Evolutionary conservation across 2,888 invertebrate genomes (phyloP), one percentile per base, ranked within the genome.

Genomic region (Junonia oenone): DNA sequence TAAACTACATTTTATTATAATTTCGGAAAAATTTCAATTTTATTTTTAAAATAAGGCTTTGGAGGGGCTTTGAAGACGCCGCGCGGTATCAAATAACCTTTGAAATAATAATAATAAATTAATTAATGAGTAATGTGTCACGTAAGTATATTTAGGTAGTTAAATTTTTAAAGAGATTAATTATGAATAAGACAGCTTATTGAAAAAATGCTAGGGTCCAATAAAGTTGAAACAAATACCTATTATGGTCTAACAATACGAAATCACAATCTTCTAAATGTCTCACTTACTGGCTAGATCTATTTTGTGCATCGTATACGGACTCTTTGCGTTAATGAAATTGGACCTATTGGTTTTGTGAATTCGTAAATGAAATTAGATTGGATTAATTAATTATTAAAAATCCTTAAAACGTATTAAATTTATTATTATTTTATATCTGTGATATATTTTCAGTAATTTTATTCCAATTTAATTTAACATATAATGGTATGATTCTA

Each of bases 161-260:
- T 76, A 87, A 84, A 74, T 54, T 86, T 89, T 87, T 85, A 83
- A 86, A 81, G 76, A 84, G 77, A 81, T 83, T 80, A 85, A 81
- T 85, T 88, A 86, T 85, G 78, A 84, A 83, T 81, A 81, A 78
- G 83, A 82, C 82, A 78, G 85, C 86, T 88, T 87, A 86, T 87
- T 84, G 78, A 83, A 82, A 82, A 75, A 83, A 83, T 80, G 82
- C 81, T 86, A 86, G 84, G 90, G 89, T 88, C 90, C 89, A 89
- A 85, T 60, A 53, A 63, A 58, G 48, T 58, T 46, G 58, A 61
- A 58, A 60, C 58, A 60, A 58, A 56, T 51, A 48, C 47, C 45
- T 37, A 31, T 52, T 37, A 47, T 37, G 52, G 40, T 56, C 53
- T 47, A 50, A 33, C 48, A 33, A 19, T 22, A 51, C 46, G 26